Percentiles rank a stretch among this genome's conserved stretches.
Evolutionary conservation across 2,113 vertebrate genomes (phyloP).

Genomic region (Perca flavescens): DNA sequence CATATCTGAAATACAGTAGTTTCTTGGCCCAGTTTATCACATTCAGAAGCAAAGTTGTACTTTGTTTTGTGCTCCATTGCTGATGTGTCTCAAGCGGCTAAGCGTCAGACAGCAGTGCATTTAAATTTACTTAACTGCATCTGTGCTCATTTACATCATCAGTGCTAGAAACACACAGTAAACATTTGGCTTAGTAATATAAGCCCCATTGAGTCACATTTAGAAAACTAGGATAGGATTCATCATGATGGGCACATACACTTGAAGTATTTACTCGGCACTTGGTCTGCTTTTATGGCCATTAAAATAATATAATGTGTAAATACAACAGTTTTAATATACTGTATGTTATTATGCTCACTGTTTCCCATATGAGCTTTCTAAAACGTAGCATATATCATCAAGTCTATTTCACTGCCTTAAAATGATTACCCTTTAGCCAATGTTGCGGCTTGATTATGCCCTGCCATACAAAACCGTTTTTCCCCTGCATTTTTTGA

Average conservation of each 20-base stretch:
- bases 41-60: neutral
- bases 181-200: slow-evolving; percentile 39
- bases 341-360: neutral
- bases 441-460: too few relatives aligned
- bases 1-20: neutral
- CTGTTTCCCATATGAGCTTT: slow-evolving; percentile 31
- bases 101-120: slow-evolving; percentile 17
- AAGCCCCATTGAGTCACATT: slow-evolving; percentile 32
- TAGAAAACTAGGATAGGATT: slow-evolving; percentile 1
- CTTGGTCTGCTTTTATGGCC: slow-evolving; percentile 7
- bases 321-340: slow-evolving; percentile 31
- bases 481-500: too few relatives aligned
- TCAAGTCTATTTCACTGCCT: neutral
- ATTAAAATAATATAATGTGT: slow-evolving; percentile 23
- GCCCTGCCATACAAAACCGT: too few relatives aligned
- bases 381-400: neutral
- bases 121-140: slow-evolving; percentile 56
- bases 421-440: neutral
- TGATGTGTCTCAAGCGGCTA: slow-evolving; percentile 33
- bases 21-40: neutral
- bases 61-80: slow-evolving; percentile 27
- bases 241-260: slow-evolving; percentile 2
- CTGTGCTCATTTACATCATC: slow-evolving; percentile 48
- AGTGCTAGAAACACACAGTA: slow-evolving; percentile 25
- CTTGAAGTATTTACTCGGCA: slow-evolving; percentile 21